Percentiles rank a stretch among this genome's conserved stretches.
Conservation (phyloP, 1,140 invertebrate species). For the Mycetomoellerius zeteki region DNA sequence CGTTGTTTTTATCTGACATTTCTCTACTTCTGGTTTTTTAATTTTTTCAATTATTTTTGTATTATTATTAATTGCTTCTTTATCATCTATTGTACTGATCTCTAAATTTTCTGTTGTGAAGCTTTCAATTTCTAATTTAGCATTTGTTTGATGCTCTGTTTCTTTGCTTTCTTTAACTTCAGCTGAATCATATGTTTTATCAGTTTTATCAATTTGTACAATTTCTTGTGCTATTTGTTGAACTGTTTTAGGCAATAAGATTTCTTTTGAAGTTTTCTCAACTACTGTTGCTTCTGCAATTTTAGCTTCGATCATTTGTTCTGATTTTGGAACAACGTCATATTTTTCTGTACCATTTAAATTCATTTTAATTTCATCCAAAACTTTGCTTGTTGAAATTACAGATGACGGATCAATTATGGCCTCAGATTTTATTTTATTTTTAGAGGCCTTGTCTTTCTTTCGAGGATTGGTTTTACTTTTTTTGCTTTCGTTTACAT, state of each 20-base stretch:
- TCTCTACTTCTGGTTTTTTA: background rate
- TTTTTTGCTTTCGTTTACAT: conserved; percentile 11
- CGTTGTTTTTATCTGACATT: conserved; percentile 2
- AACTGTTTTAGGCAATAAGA: background rate
- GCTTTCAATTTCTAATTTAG: conserved; percentile 20
- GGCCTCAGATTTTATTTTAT: conserved; percentile 11
- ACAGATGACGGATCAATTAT: background rate
- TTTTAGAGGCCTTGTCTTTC: conserved; percentile 31
- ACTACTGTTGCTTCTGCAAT: background rate
- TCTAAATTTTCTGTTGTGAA: background rate
- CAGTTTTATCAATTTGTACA: conserved; percentile 2
- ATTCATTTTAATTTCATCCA: conserved; percentile 1
- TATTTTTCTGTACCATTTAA: background rate
- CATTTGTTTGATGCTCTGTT: background rate
- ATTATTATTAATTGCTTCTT: background rate
- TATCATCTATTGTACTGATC: background rate
- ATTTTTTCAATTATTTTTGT: conserved; percentile 6
- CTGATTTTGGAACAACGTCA: background rate
- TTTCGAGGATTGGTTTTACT: conserved; percentile 25
- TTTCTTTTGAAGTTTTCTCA: background rate
- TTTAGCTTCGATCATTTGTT: background rate
- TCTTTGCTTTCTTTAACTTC: background rate
- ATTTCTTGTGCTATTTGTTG: background rate
- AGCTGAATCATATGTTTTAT: background rate
- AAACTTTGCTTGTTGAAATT: background rate